These are phyloP conservation scores for Agrotis puta DNA, from an alignment of 2,888 invertebrate genomes.

Conservation along the genomic window DNA sequence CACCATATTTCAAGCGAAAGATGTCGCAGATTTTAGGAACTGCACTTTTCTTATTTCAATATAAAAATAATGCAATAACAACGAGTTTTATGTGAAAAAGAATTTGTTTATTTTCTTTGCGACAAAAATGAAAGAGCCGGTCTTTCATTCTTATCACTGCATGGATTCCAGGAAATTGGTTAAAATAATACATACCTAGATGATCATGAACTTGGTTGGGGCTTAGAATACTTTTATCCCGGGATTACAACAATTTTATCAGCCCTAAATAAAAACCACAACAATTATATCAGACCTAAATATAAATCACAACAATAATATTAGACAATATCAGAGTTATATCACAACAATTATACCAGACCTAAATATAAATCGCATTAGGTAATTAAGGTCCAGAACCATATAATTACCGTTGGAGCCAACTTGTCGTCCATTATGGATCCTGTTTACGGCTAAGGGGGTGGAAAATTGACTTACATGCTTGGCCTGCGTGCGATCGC, in stretches of 20 bases:
- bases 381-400: constrained; percentile 11
- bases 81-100: too few relatives aligned
- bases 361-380: constrained; percentile 24
- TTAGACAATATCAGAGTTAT: not conserved
- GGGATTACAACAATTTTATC: constrained; percentile 8
- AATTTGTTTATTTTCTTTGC: too few relatives aligned
- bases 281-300: not conserved
- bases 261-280: not conserved
- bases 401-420: constrained; percentile 20
- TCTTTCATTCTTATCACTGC: too few relatives aligned
- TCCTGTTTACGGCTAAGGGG: constrained; percentile 31
- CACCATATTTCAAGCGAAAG: too few relatives aligned
- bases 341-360: not conserved
- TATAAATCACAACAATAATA: constrained; percentile 2
- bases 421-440: constrained; percentile 28
- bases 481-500: constrained; percentile 37
- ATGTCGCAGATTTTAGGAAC: too few relatives aligned
- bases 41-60: too few relatives aligned
- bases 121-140: too few relatives aligned
- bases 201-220: too few relatives aligned
- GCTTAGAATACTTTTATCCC: too few relatives aligned
- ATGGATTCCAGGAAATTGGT: too few relatives aligned
- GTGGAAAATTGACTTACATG: constrained; percentile 56
- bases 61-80: too few relatives aligned
- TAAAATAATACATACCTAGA: too few relatives aligned